phyloP scores from a whole-genome alignment of 2,797 vertebrate genomes.

The Myripristis murdjan region DNA sequence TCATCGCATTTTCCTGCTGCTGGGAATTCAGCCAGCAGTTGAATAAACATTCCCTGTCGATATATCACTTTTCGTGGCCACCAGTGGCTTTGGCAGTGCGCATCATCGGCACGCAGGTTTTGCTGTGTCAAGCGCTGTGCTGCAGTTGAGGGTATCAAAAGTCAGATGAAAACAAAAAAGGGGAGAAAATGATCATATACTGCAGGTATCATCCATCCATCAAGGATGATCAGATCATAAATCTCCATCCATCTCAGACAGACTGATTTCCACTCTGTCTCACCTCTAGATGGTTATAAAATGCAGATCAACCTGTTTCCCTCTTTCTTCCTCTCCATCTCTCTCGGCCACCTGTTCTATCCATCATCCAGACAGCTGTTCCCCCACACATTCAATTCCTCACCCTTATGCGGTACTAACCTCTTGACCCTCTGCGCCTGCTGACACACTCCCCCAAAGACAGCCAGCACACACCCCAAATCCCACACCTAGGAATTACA shows the following conservation, averaged over 20 bases:
- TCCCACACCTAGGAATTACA: conserved; percentile 38
- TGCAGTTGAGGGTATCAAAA: conserved; percentile 50
- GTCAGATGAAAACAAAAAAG: conserved; percentile 35
- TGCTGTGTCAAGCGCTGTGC: conserved; percentile 21
- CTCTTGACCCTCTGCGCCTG: conserved; percentile 31
- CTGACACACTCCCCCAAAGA: conserved; percentile 30
- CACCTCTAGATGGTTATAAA: conserved; percentile 63
- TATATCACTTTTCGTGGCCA: conserved; percentile 49
- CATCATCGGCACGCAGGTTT: conserved; percentile 27
- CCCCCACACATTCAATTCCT: conserved; percentile 56
- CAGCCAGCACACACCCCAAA: conserved; percentile 29
- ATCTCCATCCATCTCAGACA: conserved; percentile 58
- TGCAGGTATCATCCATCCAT: conserved; percentile 63
- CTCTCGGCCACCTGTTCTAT: conserved; percentile 68
- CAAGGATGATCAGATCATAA: conserved; percentile 72
- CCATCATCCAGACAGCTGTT: conserved; percentile 77
- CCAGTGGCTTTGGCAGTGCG: conserved; percentile 3
- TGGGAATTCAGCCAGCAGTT: conserved; percentile 60
- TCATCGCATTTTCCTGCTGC: conserved; percentile 20
- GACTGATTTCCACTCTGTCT: conserved; percentile 69
- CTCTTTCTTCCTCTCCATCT: conserved; percentile 39
- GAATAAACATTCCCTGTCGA: conserved; percentile 53
- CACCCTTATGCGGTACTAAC: conserved; percentile 39
- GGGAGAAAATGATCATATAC: conserved; percentile 53
- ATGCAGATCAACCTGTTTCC: conserved; percentile 71